Percentiles rank a stretch among this genome's conserved stretches.
These are phyloP conservation scores for Tipula helvola DNA, from an alignment of 2,888 invertebrate genomes.

Conservation along the genomic window DNA sequence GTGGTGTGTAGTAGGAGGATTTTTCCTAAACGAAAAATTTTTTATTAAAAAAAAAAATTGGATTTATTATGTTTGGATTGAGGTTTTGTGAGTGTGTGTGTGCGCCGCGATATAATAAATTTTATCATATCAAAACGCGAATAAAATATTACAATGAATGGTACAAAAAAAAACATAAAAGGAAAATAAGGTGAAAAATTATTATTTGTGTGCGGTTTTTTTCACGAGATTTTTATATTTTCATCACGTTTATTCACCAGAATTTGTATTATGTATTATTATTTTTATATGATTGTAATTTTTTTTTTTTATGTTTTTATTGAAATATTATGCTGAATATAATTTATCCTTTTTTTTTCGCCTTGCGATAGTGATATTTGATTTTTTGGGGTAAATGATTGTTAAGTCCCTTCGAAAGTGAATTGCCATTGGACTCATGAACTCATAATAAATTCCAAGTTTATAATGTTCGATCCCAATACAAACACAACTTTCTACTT, in stretches of 20 bases:
- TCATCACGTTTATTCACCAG: not conserved
- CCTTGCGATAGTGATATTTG: not conserved
- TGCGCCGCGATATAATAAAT: not conserved
- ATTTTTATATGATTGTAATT: not conserved
- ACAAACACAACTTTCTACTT: too few relatives aligned
- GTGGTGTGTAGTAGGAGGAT: not conserved
- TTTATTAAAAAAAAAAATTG: not conserved
- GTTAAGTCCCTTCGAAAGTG: not conserved
- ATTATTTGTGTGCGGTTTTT: not conserved
- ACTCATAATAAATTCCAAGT: not conserved
- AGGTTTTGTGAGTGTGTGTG: not conserved
- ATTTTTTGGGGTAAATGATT: not conserved
- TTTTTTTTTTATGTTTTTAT: not conserved
- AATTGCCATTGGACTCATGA: not conserved
- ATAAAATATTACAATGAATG: not conserved
- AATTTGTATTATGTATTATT: not conserved
- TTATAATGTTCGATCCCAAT: too few relatives aligned
- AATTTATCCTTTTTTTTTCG: not conserved
- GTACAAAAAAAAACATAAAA: not conserved
- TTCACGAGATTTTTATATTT: not conserved
- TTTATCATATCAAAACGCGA: slow-evolving; percentile 4
- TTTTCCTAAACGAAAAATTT: not conserved
- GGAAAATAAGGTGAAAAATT: not conserved
- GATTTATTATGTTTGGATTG: not conserved
- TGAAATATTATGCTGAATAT: not conserved